phyloP scores from a whole-genome alignment of 1,140 invertebrate species.

The Zaprionus inermis region DNA sequence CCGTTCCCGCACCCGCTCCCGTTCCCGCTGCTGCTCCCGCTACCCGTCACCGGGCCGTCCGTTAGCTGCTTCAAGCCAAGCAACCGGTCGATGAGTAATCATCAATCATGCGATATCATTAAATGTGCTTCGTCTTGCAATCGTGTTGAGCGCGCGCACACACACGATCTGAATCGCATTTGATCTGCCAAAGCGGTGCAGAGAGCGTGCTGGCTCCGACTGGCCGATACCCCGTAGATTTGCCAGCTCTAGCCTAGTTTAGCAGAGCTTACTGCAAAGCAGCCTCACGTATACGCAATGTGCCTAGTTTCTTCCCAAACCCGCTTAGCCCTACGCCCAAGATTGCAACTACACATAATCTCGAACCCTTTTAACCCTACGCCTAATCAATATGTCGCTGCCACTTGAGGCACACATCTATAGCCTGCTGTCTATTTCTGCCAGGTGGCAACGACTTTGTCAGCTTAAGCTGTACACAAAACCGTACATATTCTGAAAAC shows the following conservation, averaged over 20 bases:
- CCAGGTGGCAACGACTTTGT: background rate
- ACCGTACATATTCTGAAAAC: background rate
- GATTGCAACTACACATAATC: too few species aligned
- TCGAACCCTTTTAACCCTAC: too few species aligned
- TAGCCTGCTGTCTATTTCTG: background rate
- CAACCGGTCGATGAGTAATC: constrained; percentile 79
- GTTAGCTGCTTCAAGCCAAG: constrained; percentile 37
- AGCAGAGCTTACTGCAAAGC: too few species aligned
- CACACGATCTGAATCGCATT: constrained; percentile 61
- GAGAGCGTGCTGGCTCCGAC: background rate
- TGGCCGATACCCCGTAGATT: background rate
- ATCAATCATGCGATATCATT: constrained; percentile 77
- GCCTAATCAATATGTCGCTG: background rate
- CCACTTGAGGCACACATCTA: background rate
- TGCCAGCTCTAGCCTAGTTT: too few species aligned
- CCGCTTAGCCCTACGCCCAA: too few species aligned
- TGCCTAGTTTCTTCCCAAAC: too few species aligned
- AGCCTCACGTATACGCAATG: background rate
- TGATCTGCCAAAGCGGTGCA: constrained; percentile 16
- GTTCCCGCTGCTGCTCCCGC: too few species aligned
- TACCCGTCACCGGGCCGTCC: background rate
- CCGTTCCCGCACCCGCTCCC: background rate
- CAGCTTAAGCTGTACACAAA: background rate
- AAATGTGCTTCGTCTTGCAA: constrained; percentile 65
- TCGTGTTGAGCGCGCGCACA: constrained; percentile 50